Evolutionary conservation across 2,888 invertebrate species (phyloP), one percentile per base, ranked within the genome.

Genomic region (Amblyteles armatorius): DNA sequence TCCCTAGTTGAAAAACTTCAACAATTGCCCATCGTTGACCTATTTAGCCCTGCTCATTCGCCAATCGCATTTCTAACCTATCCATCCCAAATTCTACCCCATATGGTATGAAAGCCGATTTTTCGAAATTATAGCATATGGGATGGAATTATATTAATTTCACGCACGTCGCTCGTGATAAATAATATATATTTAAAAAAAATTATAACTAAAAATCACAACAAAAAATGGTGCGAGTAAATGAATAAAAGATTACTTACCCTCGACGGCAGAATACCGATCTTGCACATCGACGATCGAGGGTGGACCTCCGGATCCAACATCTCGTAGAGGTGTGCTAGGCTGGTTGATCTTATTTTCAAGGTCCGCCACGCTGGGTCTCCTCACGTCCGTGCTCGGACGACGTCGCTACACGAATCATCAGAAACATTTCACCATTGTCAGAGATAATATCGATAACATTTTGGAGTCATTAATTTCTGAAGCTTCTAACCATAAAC

Each of bases 251-350:
- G 71, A 33, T 16, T 9, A 9, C 48, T 89, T 94, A 99, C 99
- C 99, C 97, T 99, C 99, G 94, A 98, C 97, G 83, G 98, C 98
- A 67, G 99, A 97, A 94, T 99, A 99, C 93, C 97, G 99, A 93
- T 98, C 98, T 94, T 98, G 98, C 65, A 98, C 97, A 94, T 98
- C 98, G 88, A 98, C 97, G 94, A 99, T 99, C 88, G 96, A 96
- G 57, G 99, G 98, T 88, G 98, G 98, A 85, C 98, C 98, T 88
- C 96, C 96, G 92, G 96, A 96, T 87, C 98, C 98, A 78, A 96
- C 94, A 87, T 97, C 96, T 93, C 96, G 96, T 88, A 99, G 95
- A 69, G 99, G 98, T 78, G 98, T 98, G 73, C 98, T 98, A 65
- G 98, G 97, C 94, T 98, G 97, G 94, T 98, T 98, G 94, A 98